phyloP scores from a whole-genome alignment of 2,797 vertebrate genomes.

The Paratrypauchen microcephalus region DNA sequence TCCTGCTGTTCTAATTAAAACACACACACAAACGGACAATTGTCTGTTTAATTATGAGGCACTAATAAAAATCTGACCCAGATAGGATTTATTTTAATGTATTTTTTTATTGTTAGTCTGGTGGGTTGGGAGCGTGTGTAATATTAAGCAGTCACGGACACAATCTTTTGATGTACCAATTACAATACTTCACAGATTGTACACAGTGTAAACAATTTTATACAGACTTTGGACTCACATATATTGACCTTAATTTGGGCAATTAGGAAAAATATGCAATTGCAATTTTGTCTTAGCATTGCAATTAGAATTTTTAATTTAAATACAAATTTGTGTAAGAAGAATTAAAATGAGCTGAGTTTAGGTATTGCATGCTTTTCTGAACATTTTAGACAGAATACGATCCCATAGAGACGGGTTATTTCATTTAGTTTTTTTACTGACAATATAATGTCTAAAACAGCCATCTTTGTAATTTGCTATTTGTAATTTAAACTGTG shows the following conservation, averaged over 20 bases:
- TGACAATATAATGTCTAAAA: neutral
- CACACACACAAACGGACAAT: constrained; percentile 45
- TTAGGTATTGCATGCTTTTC: neutral
- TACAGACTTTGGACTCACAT: neutral
- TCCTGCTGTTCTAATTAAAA: constrained; percentile 55
- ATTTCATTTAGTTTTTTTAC: neutral
- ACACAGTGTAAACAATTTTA: neutral
- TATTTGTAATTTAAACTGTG: neutral
- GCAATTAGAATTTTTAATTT: neutral
- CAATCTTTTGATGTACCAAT: neutral
- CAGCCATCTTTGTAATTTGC: neutral
- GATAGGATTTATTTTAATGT: constrained; percentile 45
- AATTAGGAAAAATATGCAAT: neutral
- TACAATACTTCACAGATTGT: neutral
- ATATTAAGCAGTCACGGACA: constrained; percentile 16
- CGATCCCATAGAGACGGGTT: neutral
- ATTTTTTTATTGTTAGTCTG: constrained; percentile 37
- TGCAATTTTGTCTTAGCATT: neutral
- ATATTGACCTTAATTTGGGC: neutral
- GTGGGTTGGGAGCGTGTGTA: constrained; percentile 23
- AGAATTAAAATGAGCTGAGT: neutral
- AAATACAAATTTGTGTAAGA: neutral
- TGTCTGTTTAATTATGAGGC: constrained; percentile 53
- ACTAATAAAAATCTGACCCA: constrained; percentile 52
- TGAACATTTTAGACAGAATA: neutral